Evolutionary conservation across 2,113 vertebrate genomes (phyloP).

Genomic region (Ameiurus melas): DNA sequence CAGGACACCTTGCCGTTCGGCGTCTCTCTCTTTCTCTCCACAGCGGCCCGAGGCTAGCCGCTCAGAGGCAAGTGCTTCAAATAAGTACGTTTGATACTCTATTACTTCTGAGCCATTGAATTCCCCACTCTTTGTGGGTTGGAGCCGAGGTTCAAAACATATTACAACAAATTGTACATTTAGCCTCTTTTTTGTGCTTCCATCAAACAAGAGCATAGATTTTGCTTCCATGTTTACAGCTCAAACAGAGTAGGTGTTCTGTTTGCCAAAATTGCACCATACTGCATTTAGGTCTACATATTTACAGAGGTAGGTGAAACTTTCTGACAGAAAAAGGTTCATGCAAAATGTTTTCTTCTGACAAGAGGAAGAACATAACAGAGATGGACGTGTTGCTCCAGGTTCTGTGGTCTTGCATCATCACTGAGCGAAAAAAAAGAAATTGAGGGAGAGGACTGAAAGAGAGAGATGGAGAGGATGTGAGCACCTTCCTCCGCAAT

Average conservation of each 20-base stretch:
- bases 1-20: constrained; percentile 78
- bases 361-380: constrained; percentile 71
- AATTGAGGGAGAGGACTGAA: constrained; percentile 63
- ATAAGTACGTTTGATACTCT: constrained; percentile 71
- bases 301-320: constrained; percentile 72
- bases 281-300: constrained; percentile 70
- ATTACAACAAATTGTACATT: constrained; percentile 76
- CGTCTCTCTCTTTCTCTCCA: constrained; percentile 71
- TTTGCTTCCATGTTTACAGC: constrained; percentile 53
- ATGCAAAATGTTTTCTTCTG: constrained; percentile 68
- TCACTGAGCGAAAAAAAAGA: constrained; percentile 68
- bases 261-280: constrained; percentile 79
- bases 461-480: constrained; percentile 57
- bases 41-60: constrained; percentile 70
- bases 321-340: constrained; percentile 73
- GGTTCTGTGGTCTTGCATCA: constrained; percentile 77
- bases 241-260: constrained; percentile 51
- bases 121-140: constrained; percentile 64
- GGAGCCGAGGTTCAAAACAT: constrained; percentile 72
- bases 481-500: constrained; percentile 48
- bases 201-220: constrained; percentile 61
- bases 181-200: constrained; percentile 57
- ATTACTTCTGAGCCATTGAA: constrained; percentile 69
- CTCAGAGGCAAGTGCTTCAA: constrained; percentile 65
- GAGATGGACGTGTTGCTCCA: constrained; percentile 72